A percentile compares a stretch with the other conserved stretches of the same genome.
These are phyloP conservation scores for Hydropsyche betteni DNA, from an alignment of 2,888 invertebrate species.

Conservation along the genomic window DNA sequence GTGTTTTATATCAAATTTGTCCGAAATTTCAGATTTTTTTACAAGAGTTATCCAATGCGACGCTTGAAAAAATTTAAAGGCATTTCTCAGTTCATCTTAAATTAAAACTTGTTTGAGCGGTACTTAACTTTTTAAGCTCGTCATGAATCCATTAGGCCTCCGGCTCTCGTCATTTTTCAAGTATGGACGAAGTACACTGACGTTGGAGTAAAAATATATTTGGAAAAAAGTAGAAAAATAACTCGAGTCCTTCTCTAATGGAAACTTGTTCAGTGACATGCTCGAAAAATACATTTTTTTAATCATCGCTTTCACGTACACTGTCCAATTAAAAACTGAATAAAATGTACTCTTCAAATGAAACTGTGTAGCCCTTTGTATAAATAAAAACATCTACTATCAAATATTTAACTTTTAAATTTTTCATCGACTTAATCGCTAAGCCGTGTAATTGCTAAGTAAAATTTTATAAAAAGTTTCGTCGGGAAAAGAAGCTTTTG, in stretches of 20 bases:
- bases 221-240: neutral
- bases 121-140: conserved; percentile 39
- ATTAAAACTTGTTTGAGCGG: conserved; percentile 37
- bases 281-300: conserved; percentile 14
- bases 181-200: conserved; percentile 20
- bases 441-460: too few species aligned
- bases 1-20: too few species aligned
- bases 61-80: conserved; percentile 3
- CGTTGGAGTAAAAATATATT: conserved; percentile 3
- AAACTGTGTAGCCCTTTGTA: too few species aligned
- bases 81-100: conserved; percentile 35
- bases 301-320: too few species aligned
- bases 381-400: too few species aligned
- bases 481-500: too few species aligned
- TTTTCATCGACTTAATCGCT: too few species aligned
- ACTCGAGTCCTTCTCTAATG: conserved; percentile 1
- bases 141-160: conserved; percentile 40
- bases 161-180: conserved; percentile 27
- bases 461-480: too few species aligned
- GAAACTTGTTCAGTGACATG: conserved; percentile 5
- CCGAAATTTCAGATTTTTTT: neutral
- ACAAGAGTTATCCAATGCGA: neutral
- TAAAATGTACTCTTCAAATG: too few species aligned
- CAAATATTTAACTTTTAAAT: too few species aligned
- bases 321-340: too few species aligned